Base-by-base conservation (phyloP, 2,888 invertebrate species). In the Leptopilina syphax region DNA sequence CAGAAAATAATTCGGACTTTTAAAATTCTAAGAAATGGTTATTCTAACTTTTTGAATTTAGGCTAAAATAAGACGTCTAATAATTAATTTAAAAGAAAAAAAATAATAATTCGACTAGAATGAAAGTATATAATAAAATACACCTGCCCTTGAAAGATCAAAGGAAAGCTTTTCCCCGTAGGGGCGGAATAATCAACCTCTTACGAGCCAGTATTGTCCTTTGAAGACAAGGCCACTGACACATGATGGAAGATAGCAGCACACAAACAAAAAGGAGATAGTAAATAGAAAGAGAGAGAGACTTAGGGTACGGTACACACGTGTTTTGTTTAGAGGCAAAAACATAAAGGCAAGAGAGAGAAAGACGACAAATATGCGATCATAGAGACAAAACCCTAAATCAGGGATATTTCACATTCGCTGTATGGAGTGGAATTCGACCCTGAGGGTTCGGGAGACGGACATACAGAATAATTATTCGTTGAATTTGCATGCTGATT, bases 391-490 rank as follows among this genome's bases (percentile, higher is more conserved):
- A 81, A 82, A 77, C 79, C 76, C 77, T 44, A 63, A 65, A 77
- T 77, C 77, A 70, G 50, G 73, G 54, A 73, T 54, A 66, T 27
- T 50, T 76, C 76, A 60, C 67, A 66, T 60, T 50, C 44, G n/a
- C 24, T 79, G 18, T 76, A 80, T 80, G 78, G 9, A 10, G 12
- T 9, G 82, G 80, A 73, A 73, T 57, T 34, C 57, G 54, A 65
- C 77, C 78, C 80, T 79, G 78, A 82, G 80, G 77, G 79, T 78
- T 82, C 84, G 84, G 44, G 9, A 83, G 85, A 86, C 87, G 84
- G 86, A 84, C 89, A 88, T 87, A 86, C 87, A 86, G 90, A 90
- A 91, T 90, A 90, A 91, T 91, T 90, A 89, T 89, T 89, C 89
- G 83, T 76, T 82, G 85, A 89, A 90, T 91, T 89, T 90, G 89